Percentiles rank a stretch among this genome's conserved stretches.
phyloP scores from a whole-genome alignment of 2,113 vertebrate genomes.

The Bettongia penicillata region DNA sequence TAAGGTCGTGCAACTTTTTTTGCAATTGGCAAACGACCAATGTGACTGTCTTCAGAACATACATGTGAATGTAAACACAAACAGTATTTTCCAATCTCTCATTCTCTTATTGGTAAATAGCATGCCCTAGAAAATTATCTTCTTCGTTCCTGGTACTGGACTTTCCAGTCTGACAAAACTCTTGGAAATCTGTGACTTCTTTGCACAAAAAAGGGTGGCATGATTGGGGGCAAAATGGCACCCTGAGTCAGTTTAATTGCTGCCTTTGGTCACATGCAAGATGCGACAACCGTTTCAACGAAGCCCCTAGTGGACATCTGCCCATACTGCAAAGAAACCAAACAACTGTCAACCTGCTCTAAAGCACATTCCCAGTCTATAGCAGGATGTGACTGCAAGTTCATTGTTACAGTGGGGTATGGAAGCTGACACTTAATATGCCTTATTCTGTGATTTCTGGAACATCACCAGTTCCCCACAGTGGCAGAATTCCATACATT shows the following conservation, averaged over 20 bases:
- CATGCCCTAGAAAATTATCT: slow-evolving; percentile 58
- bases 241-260: slow-evolving; percentile 25
- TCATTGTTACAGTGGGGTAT: neutral
- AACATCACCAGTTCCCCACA: neutral
- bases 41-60: neutral
- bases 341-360: neutral
- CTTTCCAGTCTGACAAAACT: slow-evolving; percentile 38
- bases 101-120: neutral
- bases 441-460: slow-evolving; percentile 23
- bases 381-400: neutral
- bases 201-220: slow-evolving; percentile 52
- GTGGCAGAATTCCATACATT: slow-evolving; percentile 44
- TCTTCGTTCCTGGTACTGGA: slow-evolving; percentile 5
- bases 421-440: slow-evolving; percentile 4
- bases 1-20: neutral
- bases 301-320: slow-evolving; percentile 50
- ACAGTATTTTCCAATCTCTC: neutral
- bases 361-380: neutral
- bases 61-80: neutral
- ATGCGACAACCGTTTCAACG: neutral
- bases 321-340: neutral
- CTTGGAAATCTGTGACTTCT: slow-evolving; percentile 45
- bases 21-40: neutral
- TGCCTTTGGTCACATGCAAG: slow-evolving; percentile 34
- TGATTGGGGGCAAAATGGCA: neutral